Percentiles rank a stretch among this genome's conserved stretches.
Evolutionary conservation across 2,113 vertebrate species (phyloP).

Genomic region (Barbus barbus): DNA sequence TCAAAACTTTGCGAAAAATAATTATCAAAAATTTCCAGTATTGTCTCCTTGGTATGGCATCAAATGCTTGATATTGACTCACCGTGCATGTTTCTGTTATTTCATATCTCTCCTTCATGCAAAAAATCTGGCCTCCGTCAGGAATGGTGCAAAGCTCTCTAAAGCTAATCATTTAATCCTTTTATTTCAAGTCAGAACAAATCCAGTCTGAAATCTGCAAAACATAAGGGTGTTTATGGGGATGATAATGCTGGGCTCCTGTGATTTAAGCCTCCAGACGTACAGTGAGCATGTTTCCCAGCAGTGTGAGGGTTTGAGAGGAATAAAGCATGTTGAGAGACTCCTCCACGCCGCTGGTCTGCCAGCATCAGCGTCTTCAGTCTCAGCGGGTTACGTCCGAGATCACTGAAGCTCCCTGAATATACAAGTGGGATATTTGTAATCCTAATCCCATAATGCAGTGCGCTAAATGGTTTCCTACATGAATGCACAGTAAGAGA

Average conservation of each 20-base stretch:
- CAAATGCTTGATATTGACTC: no score
- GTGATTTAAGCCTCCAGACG: constrained; percentile 62
- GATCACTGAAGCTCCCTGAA: neutral
- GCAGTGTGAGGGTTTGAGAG: constrained; percentile 40
- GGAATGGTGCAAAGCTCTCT: constrained; percentile 64
- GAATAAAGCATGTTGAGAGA: no score
- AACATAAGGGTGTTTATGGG: constrained; percentile 69
- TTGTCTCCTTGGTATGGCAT: constrained; percentile 40
- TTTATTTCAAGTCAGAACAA: constrained; percentile 70
- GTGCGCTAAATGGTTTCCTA: neutral
- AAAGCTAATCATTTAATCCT: constrained; percentile 75
- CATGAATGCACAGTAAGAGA: neutral
- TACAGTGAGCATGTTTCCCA: constrained; percentile 70
- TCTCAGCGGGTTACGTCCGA: constrained; percentile 4
- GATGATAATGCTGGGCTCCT: constrained; percentile 64
- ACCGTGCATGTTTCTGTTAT: no score
- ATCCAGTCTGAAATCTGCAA: constrained; percentile 69
- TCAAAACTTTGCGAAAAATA: neutral
- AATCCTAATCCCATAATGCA: constrained; percentile 8
- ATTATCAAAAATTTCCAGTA: neutral
- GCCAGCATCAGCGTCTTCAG: constrained; percentile 25
- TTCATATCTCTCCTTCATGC: constrained; percentile 51
- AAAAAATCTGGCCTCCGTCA: constrained; percentile 65
- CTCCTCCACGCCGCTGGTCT: no score
- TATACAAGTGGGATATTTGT: constrained; percentile 4